A percentile compares a stretch with the other conserved stretches of the same genome.
Conservation (phyloP, 2,113 vertebrate genomes). For the Sprattus sprattus region DNA sequence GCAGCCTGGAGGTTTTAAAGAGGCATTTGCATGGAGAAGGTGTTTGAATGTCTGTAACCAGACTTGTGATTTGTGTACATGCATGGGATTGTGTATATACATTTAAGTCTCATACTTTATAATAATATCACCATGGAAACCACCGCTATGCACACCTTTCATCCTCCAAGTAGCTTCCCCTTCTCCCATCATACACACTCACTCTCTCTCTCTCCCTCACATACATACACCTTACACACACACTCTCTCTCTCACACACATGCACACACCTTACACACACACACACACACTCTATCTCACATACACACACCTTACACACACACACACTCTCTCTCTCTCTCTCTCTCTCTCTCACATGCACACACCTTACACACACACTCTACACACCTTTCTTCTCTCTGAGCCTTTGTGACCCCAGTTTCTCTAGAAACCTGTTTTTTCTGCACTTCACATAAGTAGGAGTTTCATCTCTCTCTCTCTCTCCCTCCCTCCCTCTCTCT, state of each 20-base stretch:
- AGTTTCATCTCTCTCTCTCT: background rate
- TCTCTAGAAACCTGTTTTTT: background rate
- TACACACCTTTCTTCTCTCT: background rate
- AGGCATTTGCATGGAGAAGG: background rate
- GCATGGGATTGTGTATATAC: background rate
- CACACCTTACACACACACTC: too few relatives aligned
- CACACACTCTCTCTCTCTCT: too few relatives aligned
- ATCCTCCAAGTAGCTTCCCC: background rate
- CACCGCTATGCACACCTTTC: background rate
- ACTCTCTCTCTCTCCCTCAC: background rate
- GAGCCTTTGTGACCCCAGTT: background rate
- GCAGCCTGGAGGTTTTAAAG: background rate
- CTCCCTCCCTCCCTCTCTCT: background rate
- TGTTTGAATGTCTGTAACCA: background rate
- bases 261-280: background rate
- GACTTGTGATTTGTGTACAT: background rate
- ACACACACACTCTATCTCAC: conserved; percentile 3
- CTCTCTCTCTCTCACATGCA: too few relatives aligned
- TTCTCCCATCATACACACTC: background rate
- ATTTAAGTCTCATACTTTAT: background rate
- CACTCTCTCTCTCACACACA: background rate
- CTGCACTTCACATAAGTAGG: too few relatives aligned
- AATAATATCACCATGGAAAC: conserved; percentile 8
- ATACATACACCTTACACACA: background rate
- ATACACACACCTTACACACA: background rate